These are phyloP conservation scores for Protonemura montana DNA, from an alignment of 2,888 invertebrate species.

Conservation along the genomic window DNA sequence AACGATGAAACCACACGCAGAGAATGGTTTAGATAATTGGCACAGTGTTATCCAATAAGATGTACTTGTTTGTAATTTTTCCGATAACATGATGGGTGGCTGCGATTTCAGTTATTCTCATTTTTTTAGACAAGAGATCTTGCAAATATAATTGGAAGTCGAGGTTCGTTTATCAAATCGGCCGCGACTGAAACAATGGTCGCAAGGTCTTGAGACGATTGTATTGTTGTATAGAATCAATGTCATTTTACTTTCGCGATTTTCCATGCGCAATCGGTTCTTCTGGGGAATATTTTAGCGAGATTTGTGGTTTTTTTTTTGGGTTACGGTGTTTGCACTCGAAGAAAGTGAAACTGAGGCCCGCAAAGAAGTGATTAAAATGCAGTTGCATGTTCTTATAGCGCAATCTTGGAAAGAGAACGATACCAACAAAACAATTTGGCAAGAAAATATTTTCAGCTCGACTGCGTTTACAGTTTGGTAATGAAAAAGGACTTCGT, in stretches of 20 bases:
- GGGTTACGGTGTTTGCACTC: neutral
- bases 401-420: neutral
- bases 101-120: neutral
- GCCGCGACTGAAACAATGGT: neutral
- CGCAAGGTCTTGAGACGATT: neutral
- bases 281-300: neutral
- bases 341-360: neutral
- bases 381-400: neutral
- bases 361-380: neutral
- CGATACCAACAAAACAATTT: neutral
- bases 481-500: too few relatives aligned
- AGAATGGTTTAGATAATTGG: too few relatives aligned
- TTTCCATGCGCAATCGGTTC: neutral
- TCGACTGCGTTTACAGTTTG: neutral
- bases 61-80: neutral
- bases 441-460: neutral
- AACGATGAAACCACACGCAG: too few relatives aligned
- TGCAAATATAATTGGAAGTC: neutral
- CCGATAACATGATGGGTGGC: neutral
- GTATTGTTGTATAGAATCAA: neutral
- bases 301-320: neutral
- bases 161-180: neutral
- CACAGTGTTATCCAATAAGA: too few relatives aligned
- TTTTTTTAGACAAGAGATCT: neutral
- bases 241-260: neutral